Evolutionary conservation across 2,797 vertebrate species (phyloP).

Genomic region (Megalops cyprinoides): DNA sequence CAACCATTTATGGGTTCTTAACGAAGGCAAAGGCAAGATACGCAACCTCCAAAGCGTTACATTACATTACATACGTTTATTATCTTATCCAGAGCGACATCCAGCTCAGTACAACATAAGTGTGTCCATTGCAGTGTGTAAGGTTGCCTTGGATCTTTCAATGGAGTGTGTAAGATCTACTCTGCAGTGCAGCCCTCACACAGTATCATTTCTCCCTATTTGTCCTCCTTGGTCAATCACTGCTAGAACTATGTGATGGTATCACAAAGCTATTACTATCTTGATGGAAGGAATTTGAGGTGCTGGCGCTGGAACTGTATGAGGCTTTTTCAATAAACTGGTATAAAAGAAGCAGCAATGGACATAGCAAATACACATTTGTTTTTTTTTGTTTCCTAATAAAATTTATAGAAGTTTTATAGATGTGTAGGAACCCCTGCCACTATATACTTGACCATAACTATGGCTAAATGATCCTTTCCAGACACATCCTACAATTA

Average conservation of each 20-base stretch:
- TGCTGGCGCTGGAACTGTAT: conserved; percentile 9
- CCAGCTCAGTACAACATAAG: not conserved
- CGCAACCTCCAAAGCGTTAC: too few species aligned
- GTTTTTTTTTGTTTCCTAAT: not conserved
- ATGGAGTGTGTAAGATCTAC: not conserved
- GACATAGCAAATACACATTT: not conserved
- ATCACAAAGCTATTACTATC: not conserved
- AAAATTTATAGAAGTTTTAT: conserved; percentile 33
- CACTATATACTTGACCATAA: conserved; percentile 19
- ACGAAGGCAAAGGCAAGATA: too few species aligned
- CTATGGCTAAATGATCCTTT: conserved; percentile 38
- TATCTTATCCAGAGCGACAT: too few species aligned
- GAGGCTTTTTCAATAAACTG: not conserved
- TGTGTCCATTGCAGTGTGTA: too few species aligned
- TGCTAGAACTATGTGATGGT: not conserved
- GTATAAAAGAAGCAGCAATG: conserved; percentile 4
- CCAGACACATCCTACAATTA: conserved; percentile 12
- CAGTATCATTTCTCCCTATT: not conserved
- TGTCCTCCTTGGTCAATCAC: not conserved
- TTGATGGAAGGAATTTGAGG: not conserved
- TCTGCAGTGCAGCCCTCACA: not conserved
- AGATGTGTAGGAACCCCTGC: conserved; percentile 6
- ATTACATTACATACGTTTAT: too few species aligned
- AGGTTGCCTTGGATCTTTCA: too few species aligned
- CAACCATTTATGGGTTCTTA: too few species aligned